phyloP scores from a whole-genome alignment of 2,113 vertebrate genomes.

The Epinephelus moara region DNA sequence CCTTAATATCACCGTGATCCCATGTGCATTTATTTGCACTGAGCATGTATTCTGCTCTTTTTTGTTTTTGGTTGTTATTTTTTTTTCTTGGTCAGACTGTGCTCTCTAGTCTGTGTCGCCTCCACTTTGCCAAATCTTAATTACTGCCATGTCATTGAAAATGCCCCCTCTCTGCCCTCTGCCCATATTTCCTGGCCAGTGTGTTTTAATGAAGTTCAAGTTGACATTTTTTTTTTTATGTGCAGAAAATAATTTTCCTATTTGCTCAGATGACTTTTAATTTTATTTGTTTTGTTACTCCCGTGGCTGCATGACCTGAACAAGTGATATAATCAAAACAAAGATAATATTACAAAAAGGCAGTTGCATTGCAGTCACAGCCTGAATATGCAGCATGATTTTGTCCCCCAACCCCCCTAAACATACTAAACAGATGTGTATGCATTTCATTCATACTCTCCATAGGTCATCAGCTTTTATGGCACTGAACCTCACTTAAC shows the following conservation, averaged over 20 bases:
- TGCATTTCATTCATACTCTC: neutral
- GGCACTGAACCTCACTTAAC: neutral
- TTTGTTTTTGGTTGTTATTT: neutral
- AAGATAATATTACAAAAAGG: neutral
- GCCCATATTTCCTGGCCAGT: slow-evolving; percentile 18
- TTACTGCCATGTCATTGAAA: slow-evolving; percentile 40
- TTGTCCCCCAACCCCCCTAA: too few relatives aligned
- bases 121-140: slow-evolving; percentile 31
- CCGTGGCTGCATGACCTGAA: neutral
- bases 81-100: neutral
- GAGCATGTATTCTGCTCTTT: slow-evolving; percentile 14
- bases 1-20: slow-evolving; percentile 16
- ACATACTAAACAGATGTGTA: neutral
- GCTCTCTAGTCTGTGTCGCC: slow-evolving; percentile 10
- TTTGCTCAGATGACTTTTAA: neutral
- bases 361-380: neutral
- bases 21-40: slow-evolving; percentile 22
- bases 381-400: neutral
- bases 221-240: slow-evolving; percentile 1
- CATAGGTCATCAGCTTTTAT: neutral
- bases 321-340: slow-evolving; percentile 16
- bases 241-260: slow-evolving; percentile 10
- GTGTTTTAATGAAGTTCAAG: slow-evolving; percentile 35
- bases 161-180: slow-evolving; percentile 29
- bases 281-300: slow-evolving; percentile 18